phyloP scores from a whole-genome alignment of 2,797 vertebrate genomes.

The Falco columbarius region DNA sequence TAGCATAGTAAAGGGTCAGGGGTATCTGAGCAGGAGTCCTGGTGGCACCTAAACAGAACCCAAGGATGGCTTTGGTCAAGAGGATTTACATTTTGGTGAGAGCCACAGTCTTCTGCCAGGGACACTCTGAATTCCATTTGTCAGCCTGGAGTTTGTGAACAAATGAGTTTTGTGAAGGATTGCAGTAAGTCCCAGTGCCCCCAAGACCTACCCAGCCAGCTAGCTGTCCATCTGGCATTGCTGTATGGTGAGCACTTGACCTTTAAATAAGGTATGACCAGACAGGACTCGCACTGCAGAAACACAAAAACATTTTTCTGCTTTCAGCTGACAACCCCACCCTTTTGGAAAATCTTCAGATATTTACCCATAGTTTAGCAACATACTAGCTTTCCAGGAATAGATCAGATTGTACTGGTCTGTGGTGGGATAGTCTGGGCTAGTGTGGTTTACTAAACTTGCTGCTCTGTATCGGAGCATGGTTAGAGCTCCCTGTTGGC shows the following conservation, averaged over 20 bases:
- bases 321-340: background rate
- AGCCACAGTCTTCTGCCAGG: background rate
- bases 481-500: background rate
- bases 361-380: background rate
- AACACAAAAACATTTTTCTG: background rate
- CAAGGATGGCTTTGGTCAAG: background rate
- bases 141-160: background rate
- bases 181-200: background rate
- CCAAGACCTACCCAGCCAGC: background rate
- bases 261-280: background rate
- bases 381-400: background rate
- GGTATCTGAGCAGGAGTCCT: background rate
- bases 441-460: background rate
- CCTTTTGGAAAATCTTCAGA: background rate
- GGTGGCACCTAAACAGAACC: background rate
- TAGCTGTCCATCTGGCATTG: background rate
- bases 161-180: background rate
- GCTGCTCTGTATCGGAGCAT: background rate
- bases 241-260: background rate
- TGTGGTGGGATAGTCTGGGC: background rate
- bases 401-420: background rate
- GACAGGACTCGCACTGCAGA: background rate
- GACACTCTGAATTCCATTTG: background rate
- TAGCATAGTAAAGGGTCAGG: background rate
- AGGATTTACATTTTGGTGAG: background rate